Evolutionary conservation across 1,140 invertebrate species (phyloP), one percentile per base, ranked within the genome.

Genomic region (Akabosia matsudoensis): DNA sequence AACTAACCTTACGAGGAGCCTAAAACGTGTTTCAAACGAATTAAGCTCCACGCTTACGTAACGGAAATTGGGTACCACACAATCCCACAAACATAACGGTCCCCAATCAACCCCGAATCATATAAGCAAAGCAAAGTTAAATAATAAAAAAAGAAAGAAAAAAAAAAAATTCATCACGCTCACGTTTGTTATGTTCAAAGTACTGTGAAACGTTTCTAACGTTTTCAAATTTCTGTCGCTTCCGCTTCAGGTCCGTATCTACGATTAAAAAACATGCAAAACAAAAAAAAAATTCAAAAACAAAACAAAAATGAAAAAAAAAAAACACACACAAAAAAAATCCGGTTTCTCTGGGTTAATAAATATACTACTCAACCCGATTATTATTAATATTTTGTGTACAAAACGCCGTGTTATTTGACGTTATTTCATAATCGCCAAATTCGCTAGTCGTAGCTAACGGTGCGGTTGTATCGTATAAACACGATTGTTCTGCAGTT

Each of bases 191-290:
- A 13, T 30, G 3, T 7, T 67, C 28, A 67, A 67, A 67, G 61
- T 67, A 67, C 61, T 67, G 61, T 7, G 24, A 30, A 30, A 67
- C 1, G 7, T 7, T 31, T 28, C 28, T 28, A 7, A 2, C 4
- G 28, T 67, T 67, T 30, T 30, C 61, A 7, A 30, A 4, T 7
- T 67, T 67, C 28, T 30, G 61, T 4, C 61, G 61, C 28, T 67
- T 67, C 61, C 61, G 3, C n/a, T 67, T 67, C 61, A 67, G 61
- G 13, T 67, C 61, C 22, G 61, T 67, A 31, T 67, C 61, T 67
- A 61, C 24, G 54, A n/a, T 7, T 10, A 24, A 22, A 67, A 67
- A 31, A 3, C 10, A 30, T 30, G 31, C 13, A 4, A 61, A 61
- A 31, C 24, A 28, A 67, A 61, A 61, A 61, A 14, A 14, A 61